Conservation (phyloP, 1,140 invertebrate species). For the Tigriopus japonicus region DNA sequence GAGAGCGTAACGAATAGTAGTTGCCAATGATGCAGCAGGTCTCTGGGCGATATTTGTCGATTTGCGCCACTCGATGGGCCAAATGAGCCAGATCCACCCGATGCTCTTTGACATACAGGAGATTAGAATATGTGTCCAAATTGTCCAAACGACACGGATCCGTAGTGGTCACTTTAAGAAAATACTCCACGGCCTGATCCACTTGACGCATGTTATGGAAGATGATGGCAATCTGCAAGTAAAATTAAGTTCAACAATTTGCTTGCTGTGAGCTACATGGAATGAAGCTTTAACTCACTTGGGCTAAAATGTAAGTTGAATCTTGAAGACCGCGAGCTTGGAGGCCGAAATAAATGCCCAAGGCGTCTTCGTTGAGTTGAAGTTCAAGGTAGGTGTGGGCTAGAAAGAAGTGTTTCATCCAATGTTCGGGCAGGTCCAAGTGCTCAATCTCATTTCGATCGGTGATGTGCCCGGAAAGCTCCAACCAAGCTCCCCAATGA, state of each 20-base stretch:
- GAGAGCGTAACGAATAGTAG: conserved; percentile 82
- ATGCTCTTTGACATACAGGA: conserved; percentile 83
- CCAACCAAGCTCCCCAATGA: conserved; percentile 82
- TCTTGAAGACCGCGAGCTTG: conserved; percentile 58
- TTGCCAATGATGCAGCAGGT: conserved; percentile 98
- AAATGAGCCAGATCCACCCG: conserved; percentile 77
- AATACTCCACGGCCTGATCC: conserved; percentile 65
- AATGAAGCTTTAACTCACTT: conserved; percentile 24
- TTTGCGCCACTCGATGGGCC: conserved; percentile 70
- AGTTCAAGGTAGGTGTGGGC: conserved; percentile 77
- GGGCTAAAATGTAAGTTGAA: conserved; percentile 72
- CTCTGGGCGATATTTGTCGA: conserved; percentile 91
- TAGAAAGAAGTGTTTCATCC: conserved; percentile 85
- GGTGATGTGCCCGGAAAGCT: conserved; percentile 62
- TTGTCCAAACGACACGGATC: conserved; percentile 88
- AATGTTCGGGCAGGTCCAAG: conserved; percentile 39
- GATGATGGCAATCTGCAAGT: conserved; percentile 45
- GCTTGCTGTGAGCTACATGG: too few species aligned
- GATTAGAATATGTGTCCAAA: conserved; percentile 90
- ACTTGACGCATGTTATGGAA: conserved; percentile 87
- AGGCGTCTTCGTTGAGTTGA: conserved; percentile 69
- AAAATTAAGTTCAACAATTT: too few species aligned
- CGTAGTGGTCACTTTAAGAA: conserved; percentile 51
- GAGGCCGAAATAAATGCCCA: conserved; percentile 57
- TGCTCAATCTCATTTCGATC: conserved; percentile 38